Conservation (phyloP, 1,140 invertebrate genomes). For the Ditylenchus dipsaci region DNA sequence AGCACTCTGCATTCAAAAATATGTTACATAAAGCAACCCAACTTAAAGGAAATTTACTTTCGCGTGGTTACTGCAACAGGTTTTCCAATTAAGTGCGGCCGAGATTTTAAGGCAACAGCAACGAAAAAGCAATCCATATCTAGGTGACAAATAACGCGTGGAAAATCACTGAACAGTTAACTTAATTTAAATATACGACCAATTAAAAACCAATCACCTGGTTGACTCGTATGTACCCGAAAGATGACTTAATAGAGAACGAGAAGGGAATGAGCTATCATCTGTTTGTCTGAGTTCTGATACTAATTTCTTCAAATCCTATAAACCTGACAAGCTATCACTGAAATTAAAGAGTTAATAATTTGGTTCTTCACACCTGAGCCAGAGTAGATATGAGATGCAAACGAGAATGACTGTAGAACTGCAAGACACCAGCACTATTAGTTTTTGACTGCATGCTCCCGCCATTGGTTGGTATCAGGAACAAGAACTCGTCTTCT, state of each 20-base stretch:
- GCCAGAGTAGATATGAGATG: slow-evolving; percentile 83
- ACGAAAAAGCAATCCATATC: slow-evolving; percentile 99
- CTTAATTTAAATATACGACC: neutral
- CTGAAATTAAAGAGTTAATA: too few relatives aligned
- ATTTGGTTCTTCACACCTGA: slow-evolving; percentile 47
- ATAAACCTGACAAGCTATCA: slow-evolving; percentile 60
- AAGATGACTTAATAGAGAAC: slow-evolving; percentile 59
- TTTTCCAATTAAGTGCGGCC: slow-evolving; percentile 75
- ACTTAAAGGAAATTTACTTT: slow-evolving; percentile 61
- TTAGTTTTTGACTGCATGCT: neutral
- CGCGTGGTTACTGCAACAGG: slow-evolving; percentile 92
- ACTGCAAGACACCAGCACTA: slow-evolving; percentile 68
- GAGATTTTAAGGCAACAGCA: slow-evolving; percentile 78
- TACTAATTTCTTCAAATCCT: slow-evolving; percentile 80
- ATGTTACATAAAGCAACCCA: neutral
- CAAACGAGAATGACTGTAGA: slow-evolving; percentile 83
- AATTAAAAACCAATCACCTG: slow-evolving; percentile 48
- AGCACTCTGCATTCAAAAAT: slow-evolving; percentile 22
- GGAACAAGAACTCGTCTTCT: slow-evolving; percentile 58
- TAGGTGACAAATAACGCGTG: slow-evolving; percentile 75
- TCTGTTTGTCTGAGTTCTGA: slow-evolving; percentile 69
- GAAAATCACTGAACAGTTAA: neutral
- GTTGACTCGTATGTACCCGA: neutral
- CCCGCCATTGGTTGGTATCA: slow-evolving; percentile 57
- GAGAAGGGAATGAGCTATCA: slow-evolving; percentile 65